Base-by-base conservation (phyloP, 2,113 vertebrate genomes). In the Brienomyrus longianalis region DNA sequence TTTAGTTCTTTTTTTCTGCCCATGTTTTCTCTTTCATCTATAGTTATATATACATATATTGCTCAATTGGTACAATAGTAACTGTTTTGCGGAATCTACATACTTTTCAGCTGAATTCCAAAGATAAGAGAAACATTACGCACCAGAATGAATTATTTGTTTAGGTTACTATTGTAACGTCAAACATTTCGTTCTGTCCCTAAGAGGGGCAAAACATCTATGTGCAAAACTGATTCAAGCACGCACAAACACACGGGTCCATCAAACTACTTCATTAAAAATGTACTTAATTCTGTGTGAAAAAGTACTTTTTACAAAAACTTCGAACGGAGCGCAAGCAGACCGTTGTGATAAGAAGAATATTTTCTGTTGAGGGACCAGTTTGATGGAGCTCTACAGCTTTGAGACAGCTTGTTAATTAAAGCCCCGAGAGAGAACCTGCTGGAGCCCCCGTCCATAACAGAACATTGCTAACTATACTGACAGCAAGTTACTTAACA, bases 351-450 rank as follows among this genome's bases (percentile, higher is more conserved):
- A 83, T 91, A 92, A 85, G 90, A 90, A 92, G 89, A 70, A 91
- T 93, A 94, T 94, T 94, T 93, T 93, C 90, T 88, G 83, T 86
- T 91, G 94, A 90, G 91, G 88, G 85, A 92, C 88, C 94, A 94
- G 95, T 94, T 93, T 94, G 93, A 94, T 95, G 93, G 95, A 93
- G 94, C 94, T 96, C 92, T 90, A 92, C 94, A 93, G 94, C 93
- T 92, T 95, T 96, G 94, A 94, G 96, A 96, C 96, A 94, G 96
- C 95, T 94, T 95, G 94, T 93, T 96, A 96, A 96, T 96, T 95
- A 95, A 96, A 95, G 95, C 95, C 95, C 93, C 93, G 90, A 95
- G 96, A 96, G 95, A 96, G 94, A 94, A 93, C 92, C 93, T 94
- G 95, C 94, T 91, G 94, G 94, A 93, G 95, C 94, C 92, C 94